A percentile compares a stretch with the other conserved stretches of the same genome.
Evolutionary conservation across 2,113 vertebrate genomes (phyloP).

Genomic region (Bucco capensis): DNA sequence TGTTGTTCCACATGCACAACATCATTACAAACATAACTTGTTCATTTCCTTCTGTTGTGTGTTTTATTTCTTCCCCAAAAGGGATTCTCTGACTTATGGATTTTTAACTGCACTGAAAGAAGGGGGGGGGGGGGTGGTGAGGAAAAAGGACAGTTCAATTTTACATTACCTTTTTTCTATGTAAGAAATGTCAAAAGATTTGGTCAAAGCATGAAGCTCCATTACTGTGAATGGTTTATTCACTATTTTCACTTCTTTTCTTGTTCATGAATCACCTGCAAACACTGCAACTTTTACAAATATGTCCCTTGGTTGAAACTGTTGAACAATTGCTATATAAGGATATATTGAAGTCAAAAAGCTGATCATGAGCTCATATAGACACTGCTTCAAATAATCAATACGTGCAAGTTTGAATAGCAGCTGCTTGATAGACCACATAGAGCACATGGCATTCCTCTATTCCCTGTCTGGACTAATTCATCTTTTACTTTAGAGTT

Average conservation of each 20-base stretch:
- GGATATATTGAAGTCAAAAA: not conserved
- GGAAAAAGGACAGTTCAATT: not conserved
- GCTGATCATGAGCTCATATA: not conserved
- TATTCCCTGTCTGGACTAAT: not conserved
- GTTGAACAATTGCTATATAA: not conserved
- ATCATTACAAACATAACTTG: not conserved
- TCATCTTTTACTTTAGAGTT: not conserved
- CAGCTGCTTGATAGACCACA: not conserved
- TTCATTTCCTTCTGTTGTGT: not conserved
- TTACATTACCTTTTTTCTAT: not conserved
- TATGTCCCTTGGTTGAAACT: not conserved
- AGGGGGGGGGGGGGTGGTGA: no score
- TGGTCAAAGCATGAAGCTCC: not conserved
- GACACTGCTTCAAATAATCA: not conserved
- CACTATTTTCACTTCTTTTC: not conserved
- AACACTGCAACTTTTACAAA: not conserved
- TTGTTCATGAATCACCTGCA: not conserved
- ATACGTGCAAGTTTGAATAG: not conserved
- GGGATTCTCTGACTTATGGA: not conserved
- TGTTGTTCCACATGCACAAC: not conserved
- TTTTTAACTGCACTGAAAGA: not conserved
- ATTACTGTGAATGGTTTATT: not conserved
- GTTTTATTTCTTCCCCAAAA: constrained; percentile 4
- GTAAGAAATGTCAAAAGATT: not conserved
- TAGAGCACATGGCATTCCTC: not conserved